Evolutionary conservation across 2,113 vertebrate genomes (phyloP), one percentile per base, ranked within the genome.

Genomic region (Psettodes erumei): DNA sequence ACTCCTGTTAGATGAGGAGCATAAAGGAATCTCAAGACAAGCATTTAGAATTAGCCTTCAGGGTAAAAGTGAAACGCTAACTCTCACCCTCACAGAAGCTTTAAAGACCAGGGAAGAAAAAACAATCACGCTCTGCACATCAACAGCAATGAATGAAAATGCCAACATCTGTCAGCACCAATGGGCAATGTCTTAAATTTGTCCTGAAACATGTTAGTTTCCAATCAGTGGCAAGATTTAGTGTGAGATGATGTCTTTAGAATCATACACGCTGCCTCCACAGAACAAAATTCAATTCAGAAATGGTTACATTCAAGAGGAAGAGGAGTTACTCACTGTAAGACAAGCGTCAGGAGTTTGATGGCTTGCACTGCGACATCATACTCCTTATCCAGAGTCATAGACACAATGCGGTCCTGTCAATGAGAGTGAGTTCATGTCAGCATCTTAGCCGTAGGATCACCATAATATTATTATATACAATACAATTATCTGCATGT

Each of bases 361-460:
- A 99, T 96, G 93, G 97, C 97, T 95, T 99, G 97, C 33, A 99
- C 97, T 90, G 97, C 97, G 84, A 98, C 97, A 91, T 98, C 97
- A 60, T 97, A 98, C 91, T 99, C 97, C 89, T 99, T 99, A 91
- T 99, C 97, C 84, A 99, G 94, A 84, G 97, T 98, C 97, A 99
- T 99, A 65, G 97, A 98, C 66, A 98, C 97, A 88, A 99, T 99
- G 91, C 97, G 96, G 93, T 99, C 97, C 97, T 98, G 81, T 69
- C 86, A 89, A 35, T 69, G 83, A 47, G 58, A 86, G 79, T 62
- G 66, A 83, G 1, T 27, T 40, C 1, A 33, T 50, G 59, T 60
- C n/a, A n/a, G n/a, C n/a, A n/a, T n/a, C n/a, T n/a, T n/a, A n/a
- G n/a, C n/a, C n/a, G n/a, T n/a, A n/a, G n/a, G n/a, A n/a, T n/a